Base-by-base conservation (phyloP, 1,140 invertebrate genomes). In the Harlomillsia oculata region DNA sequence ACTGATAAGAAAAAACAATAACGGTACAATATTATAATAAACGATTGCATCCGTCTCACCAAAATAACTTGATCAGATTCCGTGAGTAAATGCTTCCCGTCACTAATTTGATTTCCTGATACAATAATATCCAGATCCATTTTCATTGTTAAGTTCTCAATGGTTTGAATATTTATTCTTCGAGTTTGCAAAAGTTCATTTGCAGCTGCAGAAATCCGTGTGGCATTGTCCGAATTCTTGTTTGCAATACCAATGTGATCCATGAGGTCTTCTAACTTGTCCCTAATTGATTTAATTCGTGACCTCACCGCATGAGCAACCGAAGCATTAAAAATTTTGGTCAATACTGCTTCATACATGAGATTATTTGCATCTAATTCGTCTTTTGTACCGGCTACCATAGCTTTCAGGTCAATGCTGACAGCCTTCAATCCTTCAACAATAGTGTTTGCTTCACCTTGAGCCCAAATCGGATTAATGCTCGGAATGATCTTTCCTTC, bases 361-460 rank as follows among this genome's bases (percentile, higher is more conserved):
- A 39, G 28, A 14, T 53, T 53, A 1, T 23, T 18, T 9, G 39
- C 43, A 63, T 74, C 67, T 6, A 78, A 59, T 72, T 75, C 68
- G 71, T 69, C 62, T 72, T 77, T 50, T 65, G 75, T 62, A 67
- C 73, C 45, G 70, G 67, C 60, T 62, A 68, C 68, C 45, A 66
- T 69, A 30, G 65, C 66, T 5, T 68, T 57, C 18, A 82, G 69
- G 53, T 36, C 40, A 16, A 46, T 40, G 11, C 77, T 72, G 1
- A 76, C 64, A 21, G 74, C 72, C 46, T 78, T 77, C 14, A 84
- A 74, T 28, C 74, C 66, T 16, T 75, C 76, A 4, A 83, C 61
- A 34, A 81, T 68, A 43, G 71, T 69, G 29, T 73, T 75, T 0
- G 79, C 79, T 65, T 80, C 77, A 57, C 78, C 76, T 18, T 82